These are phyloP conservation scores for Romanogobio albipinnatus DNA, from an alignment of 2,113 vertebrate species.

Conservation along the genomic window DNA sequence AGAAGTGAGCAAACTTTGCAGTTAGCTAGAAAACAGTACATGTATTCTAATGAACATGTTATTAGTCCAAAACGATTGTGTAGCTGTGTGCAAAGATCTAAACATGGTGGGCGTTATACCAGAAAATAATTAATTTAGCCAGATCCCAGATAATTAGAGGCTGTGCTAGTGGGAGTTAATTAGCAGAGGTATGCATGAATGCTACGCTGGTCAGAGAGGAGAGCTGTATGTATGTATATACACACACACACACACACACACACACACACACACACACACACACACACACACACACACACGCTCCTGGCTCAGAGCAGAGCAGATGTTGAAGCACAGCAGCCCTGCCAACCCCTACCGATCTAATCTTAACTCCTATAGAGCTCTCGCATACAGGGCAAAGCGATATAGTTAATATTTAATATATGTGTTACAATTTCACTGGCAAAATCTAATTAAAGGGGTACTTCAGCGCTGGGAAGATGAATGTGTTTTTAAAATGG, in stretches of 20 bases:
- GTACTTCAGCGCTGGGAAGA: too few species aligned
- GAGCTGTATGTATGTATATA: neutral
- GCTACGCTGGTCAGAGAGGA: neutral
- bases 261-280: neutral
- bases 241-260: neutral
- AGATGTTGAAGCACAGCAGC: neutral
- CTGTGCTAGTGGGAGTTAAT: constrained; percentile 21
- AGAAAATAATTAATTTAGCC: constrained; percentile 11
- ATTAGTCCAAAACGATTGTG: neutral
- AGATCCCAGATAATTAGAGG: neutral
- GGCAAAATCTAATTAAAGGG: neutral
- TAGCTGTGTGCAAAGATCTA: neutral
- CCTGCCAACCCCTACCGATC: neutral
- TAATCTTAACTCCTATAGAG: neutral
- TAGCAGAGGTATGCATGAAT: neutral
- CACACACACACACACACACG: neutral
- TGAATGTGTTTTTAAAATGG: too few species aligned
- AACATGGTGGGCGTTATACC: neutral
- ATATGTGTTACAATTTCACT: neutral
- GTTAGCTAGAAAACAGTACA: neutral
- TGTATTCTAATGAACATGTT: neutral
- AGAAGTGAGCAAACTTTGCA: neutral
- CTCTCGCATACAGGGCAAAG: neutral
- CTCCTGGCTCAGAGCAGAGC: neutral
- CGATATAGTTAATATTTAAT: neutral